These are phyloP conservation scores for Nomada hirtipes DNA, from an alignment of 2,888 invertebrate species.

Conservation along the genomic window DNA sequence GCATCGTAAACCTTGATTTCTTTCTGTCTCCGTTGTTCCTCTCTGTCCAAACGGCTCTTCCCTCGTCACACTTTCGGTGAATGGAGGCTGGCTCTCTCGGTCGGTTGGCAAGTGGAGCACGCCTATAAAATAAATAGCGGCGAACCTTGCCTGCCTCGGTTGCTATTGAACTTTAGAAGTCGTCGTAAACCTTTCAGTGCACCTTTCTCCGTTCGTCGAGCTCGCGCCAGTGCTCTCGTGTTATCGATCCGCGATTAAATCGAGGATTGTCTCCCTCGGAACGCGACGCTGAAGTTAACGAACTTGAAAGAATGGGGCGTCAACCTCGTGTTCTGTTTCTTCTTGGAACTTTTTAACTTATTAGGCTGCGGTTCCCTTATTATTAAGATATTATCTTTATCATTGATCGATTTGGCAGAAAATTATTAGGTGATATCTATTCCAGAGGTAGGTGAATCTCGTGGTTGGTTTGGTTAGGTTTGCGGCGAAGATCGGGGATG, in stretches of 20 bases:
- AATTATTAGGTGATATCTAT: no score
- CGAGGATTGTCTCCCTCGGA: conserved; percentile 17
- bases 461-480: not conserved
- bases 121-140: conserved; percentile 72
- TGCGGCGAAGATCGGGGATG: conserved; percentile 6
- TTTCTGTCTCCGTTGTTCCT: conserved; percentile 31
- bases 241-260: conserved; percentile 49
- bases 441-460: no score
- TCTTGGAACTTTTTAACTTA: no score
- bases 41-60: not conserved
- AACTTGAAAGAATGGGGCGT: not conserved
- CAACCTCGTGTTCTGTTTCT: not conserved
- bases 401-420: no score
- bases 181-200: conserved; percentile 63
- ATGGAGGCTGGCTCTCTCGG: conserved; percentile 48
- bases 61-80: conserved; percentile 40
- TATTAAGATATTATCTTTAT: no score
- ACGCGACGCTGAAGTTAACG: not conserved
- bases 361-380: no score
- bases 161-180: conserved; percentile 75
- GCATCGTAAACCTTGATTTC: conserved; percentile 68
- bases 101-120: conserved; percentile 71
- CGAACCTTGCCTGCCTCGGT: conserved; percentile 61
- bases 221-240: not conserved
- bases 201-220: conserved; percentile 54